phyloP scores from a whole-genome alignment of 2,888 invertebrate genomes.

The Chalcis sispes region DNA sequence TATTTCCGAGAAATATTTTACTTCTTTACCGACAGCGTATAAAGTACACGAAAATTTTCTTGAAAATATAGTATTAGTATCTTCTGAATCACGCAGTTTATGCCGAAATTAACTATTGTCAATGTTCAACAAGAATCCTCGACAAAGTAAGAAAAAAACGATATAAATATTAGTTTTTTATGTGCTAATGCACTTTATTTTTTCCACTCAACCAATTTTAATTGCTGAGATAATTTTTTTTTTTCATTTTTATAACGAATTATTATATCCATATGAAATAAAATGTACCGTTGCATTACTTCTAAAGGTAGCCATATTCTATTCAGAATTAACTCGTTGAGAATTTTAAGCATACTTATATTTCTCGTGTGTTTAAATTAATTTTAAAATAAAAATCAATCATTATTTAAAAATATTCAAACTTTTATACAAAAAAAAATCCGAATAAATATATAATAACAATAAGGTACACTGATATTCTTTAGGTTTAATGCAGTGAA shows the following conservation, averaged over 20 bases:
- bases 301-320: constrained; percentile 55
- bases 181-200: background rate
- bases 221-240: background rate
- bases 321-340: constrained; percentile 35
- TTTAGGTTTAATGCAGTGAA: constrained; percentile 29
- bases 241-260: background rate
- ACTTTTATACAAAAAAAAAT: no score
- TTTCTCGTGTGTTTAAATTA: no score
- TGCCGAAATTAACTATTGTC: constrained; percentile 45
- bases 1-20: background rate
- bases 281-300: constrained; percentile 34
- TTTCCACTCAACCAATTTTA: background rate
- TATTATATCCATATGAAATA: background rate
- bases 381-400: no score
- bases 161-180: background rate
- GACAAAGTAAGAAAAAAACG: constrained; percentile 49
- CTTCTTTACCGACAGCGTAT: constrained; percentile 1
- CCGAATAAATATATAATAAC: no score
- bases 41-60: background rate
- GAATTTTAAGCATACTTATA: constrained; percentile 26
- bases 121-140: constrained; percentile 38
- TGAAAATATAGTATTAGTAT: constrained; percentile 1
- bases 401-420: no score
- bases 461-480: no score
- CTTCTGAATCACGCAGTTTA: constrained; percentile 20